Evolutionary conservation across 2,888 invertebrate species (phyloP), one percentile per base, ranked within the genome.

Genomic region (Euproctis similis): DNA sequence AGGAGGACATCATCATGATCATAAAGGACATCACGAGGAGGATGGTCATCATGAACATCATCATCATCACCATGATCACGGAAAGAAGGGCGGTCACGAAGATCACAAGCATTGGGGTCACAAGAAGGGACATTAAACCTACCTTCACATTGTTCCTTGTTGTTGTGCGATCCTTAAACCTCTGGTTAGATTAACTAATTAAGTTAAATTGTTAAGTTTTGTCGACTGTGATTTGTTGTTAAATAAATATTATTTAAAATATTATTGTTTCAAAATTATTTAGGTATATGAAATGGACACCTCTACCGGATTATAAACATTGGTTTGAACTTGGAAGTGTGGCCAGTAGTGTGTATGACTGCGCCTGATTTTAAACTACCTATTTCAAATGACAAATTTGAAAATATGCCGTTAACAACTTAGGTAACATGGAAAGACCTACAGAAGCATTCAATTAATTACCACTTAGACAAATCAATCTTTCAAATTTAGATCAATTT

Each of bases 71-170:
- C 87, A 89, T 62, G 88, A 90, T 46, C 88, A 91, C 54, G 93
- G 89, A 36, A 92, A 94, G 80, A 93, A 94, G 74, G 93, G 92
- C 21, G 92, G 91, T 19, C 90, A 91, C 53, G 91, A 92, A 52
- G 89, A 91, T 52, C 91, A 92, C 72, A 93, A 93, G 73, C 89
- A 92, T 65, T 93, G 93, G 92, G 90, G 90, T 39, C 88, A 87
- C 58, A 88, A 88, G 62, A 87, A 88, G 68, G 85, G 85, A 37
- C 82, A 81, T 52, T 52, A 57, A 54, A 39, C 42, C 31, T 30
- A 34, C 26, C 22, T n/a, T n/a, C 49, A 47, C 43, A 47, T 38
- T 51, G 41, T 46, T 26, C 9, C 26, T 24, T 32, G 42, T 31
- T 49, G 40, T 53, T 59, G 50, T 57, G 48, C 59, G 50, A 51